A percentile compares a stretch with the other conserved stretches of the same genome.
phyloP scores from a whole-genome alignment of 2,113 vertebrate genomes.

The Ranitomeya variabilis region DNA sequence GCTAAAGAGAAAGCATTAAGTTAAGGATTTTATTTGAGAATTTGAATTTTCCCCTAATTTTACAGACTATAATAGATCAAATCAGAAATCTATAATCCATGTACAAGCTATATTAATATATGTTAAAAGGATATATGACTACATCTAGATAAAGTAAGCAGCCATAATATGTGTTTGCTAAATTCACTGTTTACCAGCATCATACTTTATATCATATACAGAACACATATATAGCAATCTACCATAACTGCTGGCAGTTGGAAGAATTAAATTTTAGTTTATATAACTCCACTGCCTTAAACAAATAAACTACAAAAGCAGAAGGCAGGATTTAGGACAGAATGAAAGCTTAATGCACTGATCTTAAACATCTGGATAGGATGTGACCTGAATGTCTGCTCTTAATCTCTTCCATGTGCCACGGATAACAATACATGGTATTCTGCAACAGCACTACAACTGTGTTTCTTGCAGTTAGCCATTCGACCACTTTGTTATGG shows the following conservation, averaged over 20 bases:
- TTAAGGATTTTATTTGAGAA: no score
- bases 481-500: background rate
- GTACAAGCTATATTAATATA: no score
- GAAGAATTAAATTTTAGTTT: slow-evolving; percentile 18
- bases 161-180: background rate
- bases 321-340: slow-evolving; percentile 40
- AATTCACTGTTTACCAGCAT: background rate
- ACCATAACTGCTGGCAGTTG: background rate
- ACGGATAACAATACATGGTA: slow-evolving; percentile 7
- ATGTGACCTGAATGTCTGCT: slow-evolving; percentile 39
- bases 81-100: no score
- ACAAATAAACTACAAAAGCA: slow-evolving; percentile 32
- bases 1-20: no score
- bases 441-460: background rate
- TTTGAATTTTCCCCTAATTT: no score
- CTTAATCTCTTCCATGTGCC: slow-evolving; percentile 35
- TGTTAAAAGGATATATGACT: no score
- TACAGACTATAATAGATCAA: no score
- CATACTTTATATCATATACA: background rate
- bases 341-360: slow-evolving; percentile 30
- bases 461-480: background rate
- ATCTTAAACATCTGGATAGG: slow-evolving; percentile 49
- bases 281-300: slow-evolving; percentile 28
- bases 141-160: background rate
- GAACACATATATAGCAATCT: background rate